Base-by-base conservation (phyloP, 2,797 vertebrate species). In the Luscinia luscinia region DNA sequence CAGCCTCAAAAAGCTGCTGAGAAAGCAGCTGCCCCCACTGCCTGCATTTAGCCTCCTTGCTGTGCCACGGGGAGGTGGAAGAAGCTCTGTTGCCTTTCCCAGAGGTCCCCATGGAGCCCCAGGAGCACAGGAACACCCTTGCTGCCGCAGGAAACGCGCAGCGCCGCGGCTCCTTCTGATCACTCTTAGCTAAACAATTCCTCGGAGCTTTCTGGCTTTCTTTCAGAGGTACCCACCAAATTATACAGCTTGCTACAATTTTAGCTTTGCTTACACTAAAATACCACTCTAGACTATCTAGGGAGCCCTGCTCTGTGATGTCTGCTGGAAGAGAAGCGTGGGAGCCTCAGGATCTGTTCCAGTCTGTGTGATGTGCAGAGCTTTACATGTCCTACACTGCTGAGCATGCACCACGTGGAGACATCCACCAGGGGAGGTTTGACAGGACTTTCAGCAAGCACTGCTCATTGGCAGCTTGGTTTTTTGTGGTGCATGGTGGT, bases 131-230 rank as follows among this genome's bases (percentile, higher is more conserved):
- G 48, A 6, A 1, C 0, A 0, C 16, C 38, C 61, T 18, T 48
- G 26, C 46, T 55, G 48, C 63, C 0, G 0, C 36, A 26, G 43
- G 64, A 41, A 46, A 15, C 3, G 1, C 0, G 0, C 2, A 1
- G 40, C 26, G 0, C 52, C n/a, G 43, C 6, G 55, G 12, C 62
- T 43, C 48, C 49, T 55, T 1, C 41, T 43, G 46, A 43, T 64
- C 64, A 18, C 64, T 11, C 15, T 32, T 2, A 92, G 13, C 64
- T 83, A 46, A 15, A 38, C 49, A 66, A 49, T 28, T 43, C 87
- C 66, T 58, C n/a, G 6, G 68, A 51, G 46, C 15, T 78, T 87
- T 46, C 57, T 38, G 77, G 32, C 34, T 18, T 90, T 80, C 45
- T 77, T 67, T 26, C 43, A 55, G n/a, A 49, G 41, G 67, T 61